Conservation (phyloP, 2,113 vertebrate species). For the Mesoclemmys tuberculata region DNA sequence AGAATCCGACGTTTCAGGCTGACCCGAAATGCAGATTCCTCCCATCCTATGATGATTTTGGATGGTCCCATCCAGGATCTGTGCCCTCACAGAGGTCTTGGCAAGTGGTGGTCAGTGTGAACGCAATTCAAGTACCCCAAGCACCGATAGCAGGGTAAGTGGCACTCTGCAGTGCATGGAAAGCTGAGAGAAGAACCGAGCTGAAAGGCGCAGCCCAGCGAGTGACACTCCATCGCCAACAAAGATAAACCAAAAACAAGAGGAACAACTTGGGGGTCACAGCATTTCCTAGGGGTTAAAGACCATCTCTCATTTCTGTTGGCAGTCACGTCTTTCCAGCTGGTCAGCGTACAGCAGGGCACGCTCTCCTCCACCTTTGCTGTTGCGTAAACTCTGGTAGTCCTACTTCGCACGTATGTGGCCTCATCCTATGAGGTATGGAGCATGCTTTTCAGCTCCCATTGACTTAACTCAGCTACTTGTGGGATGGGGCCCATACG, state of each 20-base stretch:
- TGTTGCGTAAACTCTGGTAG: rapidly evolving
- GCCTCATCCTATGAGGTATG: neutral
- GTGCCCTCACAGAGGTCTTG: neutral
- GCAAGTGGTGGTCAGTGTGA: neutral
- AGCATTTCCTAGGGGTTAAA: neutral
- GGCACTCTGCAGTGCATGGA: no score
- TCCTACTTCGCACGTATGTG: neutral
- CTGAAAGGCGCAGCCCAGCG: neutral
- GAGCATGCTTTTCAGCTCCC: neutral
- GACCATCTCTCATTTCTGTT: neutral
- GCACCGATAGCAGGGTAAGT: neutral
- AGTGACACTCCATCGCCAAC: no score
- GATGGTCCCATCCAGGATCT: neutral
- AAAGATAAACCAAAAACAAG: neutral
- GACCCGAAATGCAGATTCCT: neutral
- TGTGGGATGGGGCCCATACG: neutral
- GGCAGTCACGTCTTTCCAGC: neutral
- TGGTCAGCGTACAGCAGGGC: neutral
- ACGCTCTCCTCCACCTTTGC: neutral
- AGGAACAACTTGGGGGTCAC: neutral
- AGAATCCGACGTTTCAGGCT: neutral
- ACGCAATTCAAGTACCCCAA: neutral
- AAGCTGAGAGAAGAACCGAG: neutral
- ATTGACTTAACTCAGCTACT: neutral
- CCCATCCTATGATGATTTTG: neutral